Evolutionary conservation across 1,140 invertebrate genomes (phyloP), one percentile per base, ranked within the genome.

Genomic region (Bombus waltoni): DNA sequence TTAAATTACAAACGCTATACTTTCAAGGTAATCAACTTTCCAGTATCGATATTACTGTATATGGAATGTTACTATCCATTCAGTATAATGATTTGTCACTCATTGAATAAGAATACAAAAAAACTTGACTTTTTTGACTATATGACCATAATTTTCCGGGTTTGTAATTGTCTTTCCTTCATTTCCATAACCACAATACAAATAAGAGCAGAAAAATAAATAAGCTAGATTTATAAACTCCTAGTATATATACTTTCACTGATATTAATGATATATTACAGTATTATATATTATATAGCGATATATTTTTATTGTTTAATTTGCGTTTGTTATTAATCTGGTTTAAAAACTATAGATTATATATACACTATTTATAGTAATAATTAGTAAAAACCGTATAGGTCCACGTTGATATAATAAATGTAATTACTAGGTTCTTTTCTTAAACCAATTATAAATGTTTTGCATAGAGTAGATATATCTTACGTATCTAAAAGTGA

Each of bases 351-450:
- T 88, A 62, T 62, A 91, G 70, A 80, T 89, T 89, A 89, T 91
- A 89, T 91, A 89, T 82, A 90, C 83, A 91, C 47, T 88, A 38
- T 84, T 88, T 84, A 86, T 87, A 68, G 73, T 28, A 47, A 66
- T 35, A 83, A 44, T 85, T 88, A 32, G 2, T 81, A 5, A 79
- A 88, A 78, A 75, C 70, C 47, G 38, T 62, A 35, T 22, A 57
- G 75, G 32, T 85, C 42, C 40, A 59, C 32, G 18, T 68, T 85
- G 44, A 80, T 40, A 47, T 81, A 81, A 86, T 83, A 83, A 35
- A 88, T 68, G 78, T 65, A 65, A 79, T 70, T 22, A 4, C n/a
- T 74, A 42, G 65, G 73, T 75, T 40, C 38, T 70, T 42, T 0
- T n/a, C 18, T 76, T 47, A 83, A 81, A 77, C 40, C 62, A 65